Conservation (phyloP, 2,888 invertebrate genomes). For the Exephanes ischioxanthus region DNA sequence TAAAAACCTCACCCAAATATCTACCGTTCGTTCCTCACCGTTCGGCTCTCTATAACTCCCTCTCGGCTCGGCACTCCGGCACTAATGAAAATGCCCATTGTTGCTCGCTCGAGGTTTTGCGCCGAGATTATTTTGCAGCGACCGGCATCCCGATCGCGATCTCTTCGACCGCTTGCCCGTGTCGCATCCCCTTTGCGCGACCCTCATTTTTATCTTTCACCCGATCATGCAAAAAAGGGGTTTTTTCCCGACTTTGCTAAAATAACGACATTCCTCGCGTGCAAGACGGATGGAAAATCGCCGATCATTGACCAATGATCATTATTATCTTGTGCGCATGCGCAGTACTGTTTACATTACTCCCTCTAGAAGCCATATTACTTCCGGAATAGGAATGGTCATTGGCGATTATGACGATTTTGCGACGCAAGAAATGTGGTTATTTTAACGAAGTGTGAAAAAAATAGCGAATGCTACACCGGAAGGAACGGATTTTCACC, state of each 20-base stretch:
- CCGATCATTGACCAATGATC: too few species aligned
- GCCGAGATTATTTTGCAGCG: slow-evolving; percentile 58
- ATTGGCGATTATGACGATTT: too few species aligned
- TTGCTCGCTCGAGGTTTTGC: slow-evolving; percentile 71
- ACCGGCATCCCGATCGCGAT: slow-evolving; percentile 83
- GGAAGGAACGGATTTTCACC: too few species aligned
- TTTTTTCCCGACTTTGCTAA: background rate
- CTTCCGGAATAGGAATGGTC: too few species aligned
- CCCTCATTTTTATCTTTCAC: slow-evolving; percentile 33
- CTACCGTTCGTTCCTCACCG: slow-evolving; percentile 65
- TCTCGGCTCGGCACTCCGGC: slow-evolving; percentile 59
- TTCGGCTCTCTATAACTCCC: slow-evolving; percentile 23
- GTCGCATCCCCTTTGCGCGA: slow-evolving; percentile 72
- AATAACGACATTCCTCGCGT: too few species aligned
- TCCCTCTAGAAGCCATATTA: too few species aligned
- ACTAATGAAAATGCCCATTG: slow-evolving; percentile 81
- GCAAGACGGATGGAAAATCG: too few species aligned
- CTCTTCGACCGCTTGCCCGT: slow-evolving; percentile 81
- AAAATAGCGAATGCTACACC: background rate
- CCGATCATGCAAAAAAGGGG: background rate
- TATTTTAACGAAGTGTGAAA: too few species aligned
- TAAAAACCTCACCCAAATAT: slow-evolving; percentile 79
- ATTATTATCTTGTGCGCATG: too few species aligned
- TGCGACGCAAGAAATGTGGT: too few species aligned
- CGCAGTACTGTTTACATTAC: too few species aligned